Evolutionary conservation across 2,888 invertebrate genomes (phyloP).

Genomic region (Eucera pruinosa): DNA sequence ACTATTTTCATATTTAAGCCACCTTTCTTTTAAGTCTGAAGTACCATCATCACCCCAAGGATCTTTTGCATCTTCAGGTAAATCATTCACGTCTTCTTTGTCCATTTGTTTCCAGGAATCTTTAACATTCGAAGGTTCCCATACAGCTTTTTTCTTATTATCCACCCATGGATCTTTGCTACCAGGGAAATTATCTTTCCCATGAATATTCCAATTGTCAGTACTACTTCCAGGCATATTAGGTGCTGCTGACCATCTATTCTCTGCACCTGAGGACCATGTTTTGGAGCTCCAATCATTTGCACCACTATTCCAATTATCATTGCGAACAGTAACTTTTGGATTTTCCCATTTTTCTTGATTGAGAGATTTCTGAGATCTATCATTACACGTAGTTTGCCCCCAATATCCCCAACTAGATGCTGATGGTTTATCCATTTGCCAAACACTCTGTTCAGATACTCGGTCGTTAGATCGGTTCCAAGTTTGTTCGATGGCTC

Average conservation of each 20-base stretch:
- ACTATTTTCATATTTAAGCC: constrained; percentile 54
- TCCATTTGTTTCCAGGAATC: constrained; percentile 69
- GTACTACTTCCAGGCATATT: constrained; percentile 34
- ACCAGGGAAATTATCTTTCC: constrained; percentile 70
- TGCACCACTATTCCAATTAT: constrained; percentile 38
- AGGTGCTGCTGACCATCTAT: constrained; percentile 53
- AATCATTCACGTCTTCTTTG: constrained; percentile 80
- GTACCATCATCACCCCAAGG: constrained; percentile 81
- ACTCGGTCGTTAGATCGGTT: constrained; percentile 33
- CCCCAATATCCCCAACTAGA: constrained; percentile 64
- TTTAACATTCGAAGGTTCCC: constrained; percentile 67
- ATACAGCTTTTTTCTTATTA: constrained; percentile 63
- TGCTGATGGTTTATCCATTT: constrained; percentile 55
- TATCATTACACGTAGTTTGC: constrained; percentile 56
- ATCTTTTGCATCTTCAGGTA: constrained; percentile 82
- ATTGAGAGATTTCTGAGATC: constrained; percentile 59
- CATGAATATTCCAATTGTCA: constrained; percentile 76
- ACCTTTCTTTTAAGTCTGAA: constrained; percentile 64
- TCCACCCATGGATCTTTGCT: constrained; percentile 71
- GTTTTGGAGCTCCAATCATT: constrained; percentile 55
- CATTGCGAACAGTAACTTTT: constrained; percentile 47
- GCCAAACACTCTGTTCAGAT: constrained; percentile 50
- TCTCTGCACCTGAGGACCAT: constrained; percentile 56
- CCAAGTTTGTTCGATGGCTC: constrained; percentile 72
- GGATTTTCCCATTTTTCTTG: constrained; percentile 66